These are phyloP conservation scores for Corapipo altera DNA, from an alignment of 2,113 vertebrate genomes.

Conservation along the genomic window DNA sequence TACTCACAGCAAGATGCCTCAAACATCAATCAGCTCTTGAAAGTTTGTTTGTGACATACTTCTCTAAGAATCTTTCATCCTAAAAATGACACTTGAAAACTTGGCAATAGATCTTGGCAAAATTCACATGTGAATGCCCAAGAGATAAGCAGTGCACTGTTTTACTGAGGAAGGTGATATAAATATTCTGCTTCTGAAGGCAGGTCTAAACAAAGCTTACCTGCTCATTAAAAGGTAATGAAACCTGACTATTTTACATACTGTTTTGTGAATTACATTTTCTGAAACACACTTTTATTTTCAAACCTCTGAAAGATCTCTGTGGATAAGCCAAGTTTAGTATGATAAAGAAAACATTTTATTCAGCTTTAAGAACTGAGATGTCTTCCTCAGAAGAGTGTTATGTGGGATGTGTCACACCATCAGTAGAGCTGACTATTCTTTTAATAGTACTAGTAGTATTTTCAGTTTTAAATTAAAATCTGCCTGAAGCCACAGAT, in stretches of 20 bases:
- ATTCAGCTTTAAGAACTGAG: neutral
- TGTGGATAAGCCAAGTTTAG: neutral
- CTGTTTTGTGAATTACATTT: constrained; percentile 28
- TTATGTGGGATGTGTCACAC: neutral
- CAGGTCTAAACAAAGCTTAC: constrained; percentile 6
- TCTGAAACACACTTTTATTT: constrained; percentile 17
- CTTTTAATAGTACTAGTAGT: neutral
- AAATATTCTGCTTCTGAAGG: constrained; percentile 8
- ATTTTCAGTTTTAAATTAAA: constrained; percentile 36
- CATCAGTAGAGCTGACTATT: neutral
- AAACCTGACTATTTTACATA: neutral
- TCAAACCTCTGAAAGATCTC: constrained; percentile 3
- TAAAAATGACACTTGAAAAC: constrained; percentile 30
- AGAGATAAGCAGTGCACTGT: constrained; percentile 14
- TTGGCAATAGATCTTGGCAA: neutral
- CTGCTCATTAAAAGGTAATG: neutral
- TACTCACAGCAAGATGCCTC: neutral
- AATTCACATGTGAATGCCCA: constrained; percentile 14
- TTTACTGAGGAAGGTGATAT: constrained; percentile 13
- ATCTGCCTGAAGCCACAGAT: constrained; percentile 10
- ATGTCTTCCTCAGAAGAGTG: neutral
- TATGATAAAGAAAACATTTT: neutral
- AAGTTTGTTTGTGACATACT: constrained; percentile 42
- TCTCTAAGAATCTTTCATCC: constrained; percentile 33
- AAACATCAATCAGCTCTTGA: constrained; percentile 20